These are phyloP conservation scores for Sinocyclocheilus rhinocerous DNA, from an alignment of 2,113 vertebrate genomes.

Conservation along the genomic window DNA sequence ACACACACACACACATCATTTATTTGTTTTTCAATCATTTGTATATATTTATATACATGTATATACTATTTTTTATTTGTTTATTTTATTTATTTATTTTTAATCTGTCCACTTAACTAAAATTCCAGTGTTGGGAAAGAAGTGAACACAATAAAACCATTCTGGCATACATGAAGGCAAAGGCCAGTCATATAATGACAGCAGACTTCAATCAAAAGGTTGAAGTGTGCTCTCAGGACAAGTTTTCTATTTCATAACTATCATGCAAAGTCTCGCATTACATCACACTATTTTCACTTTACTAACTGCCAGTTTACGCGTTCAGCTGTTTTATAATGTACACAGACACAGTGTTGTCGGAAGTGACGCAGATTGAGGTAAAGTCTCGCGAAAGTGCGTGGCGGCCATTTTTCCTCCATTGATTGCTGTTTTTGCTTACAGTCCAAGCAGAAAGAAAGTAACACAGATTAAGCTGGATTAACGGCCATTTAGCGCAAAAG, in stretches of 20 bases:
- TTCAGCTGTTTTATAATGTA: neutral
- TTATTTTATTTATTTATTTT: no score
- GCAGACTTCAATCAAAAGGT: neutral
- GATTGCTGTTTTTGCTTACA: slow-evolving; percentile 71
- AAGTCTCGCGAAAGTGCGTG: slow-evolving; percentile 77
- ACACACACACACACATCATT: no score
- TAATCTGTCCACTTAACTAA: no score
- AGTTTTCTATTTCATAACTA: slow-evolving; percentile 4
- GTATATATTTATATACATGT: no score
- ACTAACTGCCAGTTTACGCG: neutral
- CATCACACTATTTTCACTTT: neutral
- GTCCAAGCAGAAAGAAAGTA: slow-evolving; percentile 55
- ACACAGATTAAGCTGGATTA: slow-evolving; percentile 64
- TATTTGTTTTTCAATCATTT: no score
- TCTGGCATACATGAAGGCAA: neutral
- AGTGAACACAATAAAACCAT: no score
- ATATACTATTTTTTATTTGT: no score
- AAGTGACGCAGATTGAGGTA: slow-evolving; percentile 59
- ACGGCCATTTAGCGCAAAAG: slow-evolving; percentile 64
- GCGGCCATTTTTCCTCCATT: slow-evolving; percentile 76
- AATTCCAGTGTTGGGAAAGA: no score
- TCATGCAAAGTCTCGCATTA: neutral
- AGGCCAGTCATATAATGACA: neutral
- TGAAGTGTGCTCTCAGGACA: neutral
- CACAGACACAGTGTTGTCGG: slow-evolving; percentile 47